Evolutionary conservation across 2,113 vertebrate species (phyloP).

Genomic region (Cyanistes caeruleus): DNA sequence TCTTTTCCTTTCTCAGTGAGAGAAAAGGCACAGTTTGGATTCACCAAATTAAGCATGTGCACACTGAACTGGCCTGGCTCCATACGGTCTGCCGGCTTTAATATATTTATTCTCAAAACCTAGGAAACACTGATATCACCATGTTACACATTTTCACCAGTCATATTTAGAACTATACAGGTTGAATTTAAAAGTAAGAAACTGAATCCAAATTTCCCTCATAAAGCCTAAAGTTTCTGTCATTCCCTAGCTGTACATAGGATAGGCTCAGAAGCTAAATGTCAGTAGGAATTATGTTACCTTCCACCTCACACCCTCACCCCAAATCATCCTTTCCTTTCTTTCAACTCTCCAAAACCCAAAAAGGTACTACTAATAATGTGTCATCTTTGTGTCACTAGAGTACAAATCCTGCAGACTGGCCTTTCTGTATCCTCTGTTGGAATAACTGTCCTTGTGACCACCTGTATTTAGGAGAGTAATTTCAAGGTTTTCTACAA

Average conservation of each 20-base stretch:
- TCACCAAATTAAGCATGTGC: not conserved
- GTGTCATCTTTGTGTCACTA: not conserved
- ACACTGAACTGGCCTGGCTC: not conserved
- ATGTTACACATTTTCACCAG: not conserved
- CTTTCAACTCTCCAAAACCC: not conserved
- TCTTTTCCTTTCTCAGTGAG: not conserved
- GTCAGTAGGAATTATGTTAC: not conserved
- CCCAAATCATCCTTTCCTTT: not conserved
- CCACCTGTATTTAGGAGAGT: not conserved
- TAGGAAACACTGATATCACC: not conserved
- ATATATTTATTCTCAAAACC: not conserved
- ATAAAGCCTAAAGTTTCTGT: not conserved
- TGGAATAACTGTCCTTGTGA: not conserved
- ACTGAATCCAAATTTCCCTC: not conserved
- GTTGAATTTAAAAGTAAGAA: not conserved
- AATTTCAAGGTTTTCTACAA: not conserved
- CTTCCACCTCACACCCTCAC: rapidly evolving
- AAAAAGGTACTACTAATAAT: not conserved
- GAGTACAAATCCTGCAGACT: not conserved
- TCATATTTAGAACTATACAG: not conserved
- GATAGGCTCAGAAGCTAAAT: not conserved
- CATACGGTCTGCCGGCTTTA: not conserved
- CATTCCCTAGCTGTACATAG: not conserved
- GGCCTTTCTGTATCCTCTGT: not conserved
- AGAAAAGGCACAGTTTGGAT: not conserved